A percentile compares a stretch with the other conserved stretches of the same genome.
Evolutionary conservation across 2,888 invertebrate species (phyloP).

Genomic region (Hedychridium roseum): DNA sequence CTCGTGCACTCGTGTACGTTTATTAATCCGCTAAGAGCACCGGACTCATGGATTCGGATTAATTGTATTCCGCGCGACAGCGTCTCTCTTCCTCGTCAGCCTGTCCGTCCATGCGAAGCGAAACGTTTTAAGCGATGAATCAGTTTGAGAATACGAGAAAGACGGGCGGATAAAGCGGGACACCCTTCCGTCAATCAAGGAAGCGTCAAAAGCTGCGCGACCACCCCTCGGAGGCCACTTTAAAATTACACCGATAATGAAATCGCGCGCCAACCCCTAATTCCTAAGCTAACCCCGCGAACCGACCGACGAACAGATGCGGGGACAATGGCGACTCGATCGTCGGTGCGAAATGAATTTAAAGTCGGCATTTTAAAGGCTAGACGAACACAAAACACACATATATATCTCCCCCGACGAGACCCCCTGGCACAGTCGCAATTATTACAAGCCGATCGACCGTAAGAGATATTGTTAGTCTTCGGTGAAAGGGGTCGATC

Average conservation of each 20-base stretch:
- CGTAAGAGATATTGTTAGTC: slow-evolving; percentile 60
- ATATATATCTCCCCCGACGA: slow-evolving; percentile 22
- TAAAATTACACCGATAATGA: slow-evolving; percentile 64
- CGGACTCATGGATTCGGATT: slow-evolving; percentile 16
- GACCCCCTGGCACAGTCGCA: slow-evolving; percentile 42
- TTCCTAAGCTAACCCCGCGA: slow-evolving; percentile 51
- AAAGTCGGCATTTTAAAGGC: slow-evolving; percentile 56
- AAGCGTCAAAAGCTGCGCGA: slow-evolving; percentile 45
- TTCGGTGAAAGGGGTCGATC: slow-evolving; percentile 22
- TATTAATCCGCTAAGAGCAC: slow-evolving; percentile 29
- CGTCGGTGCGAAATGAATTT: slow-evolving; percentile 61
- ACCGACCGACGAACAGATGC: slow-evolving; percentile 57
- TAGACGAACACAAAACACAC: slow-evolving; percentile 37
- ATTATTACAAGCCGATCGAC: slow-evolving; percentile 61
- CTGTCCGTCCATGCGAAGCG: slow-evolving; percentile 28
- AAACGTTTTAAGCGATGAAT: slow-evolving; percentile 46
- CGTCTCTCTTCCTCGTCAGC: slow-evolving; percentile 7
- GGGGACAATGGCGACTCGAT: slow-evolving; percentile 58
- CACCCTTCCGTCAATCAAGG: slow-evolving; percentile 41
- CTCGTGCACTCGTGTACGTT: slow-evolving; percentile 8
- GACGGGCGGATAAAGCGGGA: slow-evolving; percentile 8
- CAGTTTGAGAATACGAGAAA: slow-evolving; percentile 31
- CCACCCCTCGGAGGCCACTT: slow-evolving; percentile 59
- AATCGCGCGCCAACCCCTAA: slow-evolving; percentile 56
- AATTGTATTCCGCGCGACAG: slow-evolving; percentile 26